Percentiles rank a stretch among this genome's conserved stretches.
Evolutionary conservation across 2,797 vertebrate species (phyloP).

Genomic region (Pogoniulus pusillus): DNA sequence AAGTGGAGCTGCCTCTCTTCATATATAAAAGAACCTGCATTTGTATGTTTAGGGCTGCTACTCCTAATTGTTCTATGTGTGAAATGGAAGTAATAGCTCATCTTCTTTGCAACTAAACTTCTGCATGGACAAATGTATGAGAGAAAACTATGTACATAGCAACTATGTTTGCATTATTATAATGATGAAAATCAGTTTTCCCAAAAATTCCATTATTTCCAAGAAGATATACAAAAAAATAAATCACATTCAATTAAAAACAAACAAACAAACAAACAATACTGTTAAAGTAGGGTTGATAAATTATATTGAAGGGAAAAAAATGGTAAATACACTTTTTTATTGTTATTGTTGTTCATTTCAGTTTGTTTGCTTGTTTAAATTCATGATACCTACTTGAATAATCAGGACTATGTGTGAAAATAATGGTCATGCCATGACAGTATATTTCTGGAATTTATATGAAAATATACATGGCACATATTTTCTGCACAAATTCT

Average conservation of each 20-base stretch:
- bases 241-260: background rate
- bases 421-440: background rate
- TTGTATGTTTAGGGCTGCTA: fast-evolving
- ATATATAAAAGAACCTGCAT: background rate
- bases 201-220: background rate
- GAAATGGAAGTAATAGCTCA: background rate
- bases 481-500: conserved; percentile 20
- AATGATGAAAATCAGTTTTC: background rate
- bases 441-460: conserved; percentile 12
- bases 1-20: background rate
- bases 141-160: fast-evolving
- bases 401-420: background rate
- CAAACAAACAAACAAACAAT: background rate
- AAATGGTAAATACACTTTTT: background rate
- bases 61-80: fast-evolving
- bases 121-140: background rate
- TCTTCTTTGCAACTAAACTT: background rate
- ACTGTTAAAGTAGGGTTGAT: background rate
- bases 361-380: background rate
- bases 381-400: background rate
- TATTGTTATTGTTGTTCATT: fast-evolving
- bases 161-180: background rate
- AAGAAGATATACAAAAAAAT: background rate
- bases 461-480: background rate
- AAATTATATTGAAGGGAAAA: background rate